These are phyloP conservation scores for Perithous albicinctus DNA, from an alignment of 2,888 invertebrate genomes.

Conservation along the genomic window DNA sequence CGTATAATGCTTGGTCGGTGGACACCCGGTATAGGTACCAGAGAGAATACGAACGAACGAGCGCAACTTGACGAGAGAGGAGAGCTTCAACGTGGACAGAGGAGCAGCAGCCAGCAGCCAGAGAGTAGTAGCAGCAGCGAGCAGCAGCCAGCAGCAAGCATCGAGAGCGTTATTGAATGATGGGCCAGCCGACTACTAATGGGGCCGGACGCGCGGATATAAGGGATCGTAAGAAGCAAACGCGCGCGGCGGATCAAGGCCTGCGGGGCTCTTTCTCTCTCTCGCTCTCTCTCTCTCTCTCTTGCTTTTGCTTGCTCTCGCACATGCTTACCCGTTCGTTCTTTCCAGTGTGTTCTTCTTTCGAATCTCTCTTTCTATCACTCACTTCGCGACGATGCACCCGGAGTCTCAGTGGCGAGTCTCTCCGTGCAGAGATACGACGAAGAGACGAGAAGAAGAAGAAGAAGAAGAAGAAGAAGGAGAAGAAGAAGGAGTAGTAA, in stretches of 20 bases:
- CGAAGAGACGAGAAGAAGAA: conserved; percentile 67
- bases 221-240: conserved; percentile 79
- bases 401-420: conserved; percentile 32
- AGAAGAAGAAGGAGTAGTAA: conserved; percentile 50
- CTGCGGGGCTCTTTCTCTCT: no score
- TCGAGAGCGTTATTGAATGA: conserved; percentile 84
- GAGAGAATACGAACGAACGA: conserved; percentile 48
- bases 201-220: conserved; percentile 83
- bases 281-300: no score
- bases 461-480: conserved; percentile 62
- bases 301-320: conserved; percentile 56
- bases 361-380: conserved; percentile 49
- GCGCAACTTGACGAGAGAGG: conserved; percentile 66
- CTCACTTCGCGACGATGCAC: conserved; percentile 43
- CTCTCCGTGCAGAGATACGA: conserved; percentile 42
- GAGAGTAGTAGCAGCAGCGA: conserved; percentile 47
- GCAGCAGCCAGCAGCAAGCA: conserved; percentile 71
- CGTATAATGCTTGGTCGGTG: conserved; percentile 18
- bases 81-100: conserved; percentile 68
- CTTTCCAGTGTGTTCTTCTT: conserved; percentile 48
- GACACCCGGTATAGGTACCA: conserved; percentile 71
- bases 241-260: conserved; percentile 78
- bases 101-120: conserved; percentile 46
- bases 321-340: conserved; percentile 39
- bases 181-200: conserved; percentile 84